Evolutionary conservation across 2,797 vertebrate genomes (phyloP), one percentile per base, ranked within the genome.

Genomic region (Spinus pinus): DNA sequence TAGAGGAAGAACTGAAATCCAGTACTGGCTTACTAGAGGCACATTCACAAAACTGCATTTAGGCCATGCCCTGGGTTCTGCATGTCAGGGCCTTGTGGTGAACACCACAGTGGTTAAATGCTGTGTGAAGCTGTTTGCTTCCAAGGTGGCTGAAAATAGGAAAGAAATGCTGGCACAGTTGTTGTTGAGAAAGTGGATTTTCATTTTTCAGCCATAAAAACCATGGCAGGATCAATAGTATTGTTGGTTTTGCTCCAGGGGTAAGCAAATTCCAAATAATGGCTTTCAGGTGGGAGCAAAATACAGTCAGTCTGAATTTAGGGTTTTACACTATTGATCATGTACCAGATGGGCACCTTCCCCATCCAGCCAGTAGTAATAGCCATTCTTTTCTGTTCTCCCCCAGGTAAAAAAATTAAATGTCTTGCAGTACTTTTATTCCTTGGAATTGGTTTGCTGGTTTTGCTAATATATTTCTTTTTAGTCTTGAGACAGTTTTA

Each of bases 81-180:
- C 61, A 19, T 0, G 0, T 21, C 39, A 42, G 23, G 46, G 35
- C 49, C 28, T 65, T 54, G 6, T 0, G 1, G 12, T 53, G 46
- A 69, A 7, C 24, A 9, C 27, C 2, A 0, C 31, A 6, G 4
- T 44, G 35, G 42, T 53, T 81, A 86, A 75, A 70, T 30, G 33
- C 33, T 30, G 18, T 17, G 50, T 73, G 60, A 46, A 66, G 39
- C 7, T 4, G 8, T 39, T 86, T 39, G 33, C 54, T 72, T 79
- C 39, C 62, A 79, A 49, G 25, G 58, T 13, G 35, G 25, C 46
- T 75, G 67, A 57, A 74, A 77, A 42, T 7, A 73, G 20, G 44
- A 73, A 39, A 75, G 41, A 54, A 74, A 31, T 0, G 0, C 35
- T 54, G 39, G 18, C 31, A 61, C 0, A 0, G 8, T 44, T 80